Conservation (phyloP, 2,888 invertebrate species). For the Tetanocera ferruginea region DNA sequence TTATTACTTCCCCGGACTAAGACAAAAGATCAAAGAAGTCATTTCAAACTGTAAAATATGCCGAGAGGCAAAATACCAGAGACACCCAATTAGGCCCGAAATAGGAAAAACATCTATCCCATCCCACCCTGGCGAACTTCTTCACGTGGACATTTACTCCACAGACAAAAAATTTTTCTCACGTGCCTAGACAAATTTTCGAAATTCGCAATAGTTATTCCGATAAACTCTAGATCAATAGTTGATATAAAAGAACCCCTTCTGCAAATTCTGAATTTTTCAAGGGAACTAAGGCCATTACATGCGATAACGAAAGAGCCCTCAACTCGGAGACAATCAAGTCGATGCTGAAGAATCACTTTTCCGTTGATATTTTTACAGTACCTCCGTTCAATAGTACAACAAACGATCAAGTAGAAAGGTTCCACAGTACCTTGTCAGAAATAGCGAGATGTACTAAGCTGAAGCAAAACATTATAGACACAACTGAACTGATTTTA, state of each 20-base stretch:
- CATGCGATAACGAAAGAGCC: neutral
- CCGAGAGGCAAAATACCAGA: neutral
- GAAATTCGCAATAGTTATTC: constrained; percentile 28
- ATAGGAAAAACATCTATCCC: neutral
- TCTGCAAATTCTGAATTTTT: neutral
- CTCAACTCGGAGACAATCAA: too few species aligned
- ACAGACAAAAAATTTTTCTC: neutral
- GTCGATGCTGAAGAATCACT: constrained; percentile 2
- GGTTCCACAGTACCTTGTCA: constrained; percentile 42
- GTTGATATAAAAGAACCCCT: constrained; percentile 21
- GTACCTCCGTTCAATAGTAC: constrained; percentile 37
- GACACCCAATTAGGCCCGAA: neutral
- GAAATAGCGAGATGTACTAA: constrained; percentile 46
- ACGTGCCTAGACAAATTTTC: constrained; percentile 21
- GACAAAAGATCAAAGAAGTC: neutral
- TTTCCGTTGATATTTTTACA: neutral
- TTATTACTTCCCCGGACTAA: neutral
- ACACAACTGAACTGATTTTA: constrained; percentile 39
- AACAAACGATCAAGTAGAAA: constrained; percentile 43
- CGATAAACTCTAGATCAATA: constrained; percentile 9
- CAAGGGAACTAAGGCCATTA: neutral
- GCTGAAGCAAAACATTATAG: constrained; percentile 40
- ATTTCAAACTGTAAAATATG: neutral
- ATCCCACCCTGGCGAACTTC: neutral
- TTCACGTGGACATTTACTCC: neutral